Evolutionary conservation across 2,888 invertebrate genomes (phyloP).

Genomic region (Drosophila ezoana): DNA sequence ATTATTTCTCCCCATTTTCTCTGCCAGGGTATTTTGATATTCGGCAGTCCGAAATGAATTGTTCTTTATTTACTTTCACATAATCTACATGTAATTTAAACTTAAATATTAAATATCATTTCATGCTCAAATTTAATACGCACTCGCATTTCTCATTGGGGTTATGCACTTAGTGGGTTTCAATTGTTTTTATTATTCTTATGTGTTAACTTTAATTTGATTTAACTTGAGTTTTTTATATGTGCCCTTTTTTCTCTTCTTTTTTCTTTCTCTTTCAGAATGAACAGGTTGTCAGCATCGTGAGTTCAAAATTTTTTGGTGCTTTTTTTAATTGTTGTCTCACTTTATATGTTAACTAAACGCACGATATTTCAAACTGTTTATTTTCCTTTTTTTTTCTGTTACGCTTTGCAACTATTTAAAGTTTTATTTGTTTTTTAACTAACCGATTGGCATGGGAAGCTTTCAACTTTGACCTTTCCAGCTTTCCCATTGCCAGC

Average conservation of each 20-base stretch:
- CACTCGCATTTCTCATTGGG: conserved; percentile 21
- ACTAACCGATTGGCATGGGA: conserved; percentile 46
- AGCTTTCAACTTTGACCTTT: conserved; percentile 54
- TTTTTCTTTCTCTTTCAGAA: conserved; percentile 83
- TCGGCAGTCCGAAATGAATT: neutral
- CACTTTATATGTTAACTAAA: conserved; percentile 25
- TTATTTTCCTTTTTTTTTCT: conserved; percentile 20
- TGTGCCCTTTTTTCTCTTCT: conserved; percentile 71
- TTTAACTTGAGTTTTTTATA: conserved; percentile 67
- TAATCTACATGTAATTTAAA: neutral
- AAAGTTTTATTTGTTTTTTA: conserved; percentile 17
- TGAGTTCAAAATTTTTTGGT: conserved; percentile 79
- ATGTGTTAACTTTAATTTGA: conserved; percentile 34
- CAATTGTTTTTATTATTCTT: conserved; percentile 19
- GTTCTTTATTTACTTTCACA: neutral
- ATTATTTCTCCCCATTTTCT: too few species aligned
- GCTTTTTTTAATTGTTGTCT: conserved; percentile 34
- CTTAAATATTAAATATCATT: neutral
- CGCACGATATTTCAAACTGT: conserved; percentile 49
- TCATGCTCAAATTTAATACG: conserved; percentile 14
- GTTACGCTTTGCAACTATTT: conserved; percentile 29
- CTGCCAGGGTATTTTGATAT: neutral
- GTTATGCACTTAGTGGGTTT: conserved; percentile 26
- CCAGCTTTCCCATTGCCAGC: conserved; percentile 32
- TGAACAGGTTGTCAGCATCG: conserved; percentile 85